Base-by-base conservation (phyloP, 2,797 vertebrate genomes). In the Myotis findleyi region DNA sequence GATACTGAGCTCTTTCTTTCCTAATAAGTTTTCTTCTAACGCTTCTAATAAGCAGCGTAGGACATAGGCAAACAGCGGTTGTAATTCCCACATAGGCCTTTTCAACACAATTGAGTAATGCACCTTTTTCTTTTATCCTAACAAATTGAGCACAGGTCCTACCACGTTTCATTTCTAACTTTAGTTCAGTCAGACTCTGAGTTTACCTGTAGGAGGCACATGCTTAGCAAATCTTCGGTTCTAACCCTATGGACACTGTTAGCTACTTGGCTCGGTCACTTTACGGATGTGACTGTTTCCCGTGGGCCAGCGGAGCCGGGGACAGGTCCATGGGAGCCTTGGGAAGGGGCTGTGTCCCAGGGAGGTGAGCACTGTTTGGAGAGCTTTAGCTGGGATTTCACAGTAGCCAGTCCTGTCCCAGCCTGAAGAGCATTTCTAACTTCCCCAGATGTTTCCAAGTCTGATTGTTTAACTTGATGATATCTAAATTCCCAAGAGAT, bases 61-160 rank as follows among this genome's bases (percentile, higher is more conserved):
- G 79, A 94, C 73, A 79, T 1, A 84, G 30, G 30, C 81, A 89
- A 81, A 72, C 5, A 85, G 47, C 30, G n/a, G 5, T 69, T 38
- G 2, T 77, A 85, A 59, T 77, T 91, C 11, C 64, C 47, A 17
- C 41, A 47, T n/a, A 79, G 51, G 27, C 73, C 53, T 80, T 89
- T 81, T 33, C 59, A 91, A 17, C 66, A n/a, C n/a, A 93, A 76
- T 62, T 38, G 3, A 81, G 10, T 80, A 76, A 8, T 62, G 25
- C 59, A 20, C 33, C 53, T 85, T 91, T 94, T 96, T 33, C 53
- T 91, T 87, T 93, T 71, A 33, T 62, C 66, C 68, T 83, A 51
- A 62, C 25, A 72, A 36, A 53, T 30, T 53, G 62, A 93, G 77
- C 41, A 12, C n/a, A 23, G 30, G 44, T 59, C 44, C 85, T 84